Base-by-base conservation (phyloP, 2,113 vertebrate species). In the Himantopus leucocephalus region DNA sequence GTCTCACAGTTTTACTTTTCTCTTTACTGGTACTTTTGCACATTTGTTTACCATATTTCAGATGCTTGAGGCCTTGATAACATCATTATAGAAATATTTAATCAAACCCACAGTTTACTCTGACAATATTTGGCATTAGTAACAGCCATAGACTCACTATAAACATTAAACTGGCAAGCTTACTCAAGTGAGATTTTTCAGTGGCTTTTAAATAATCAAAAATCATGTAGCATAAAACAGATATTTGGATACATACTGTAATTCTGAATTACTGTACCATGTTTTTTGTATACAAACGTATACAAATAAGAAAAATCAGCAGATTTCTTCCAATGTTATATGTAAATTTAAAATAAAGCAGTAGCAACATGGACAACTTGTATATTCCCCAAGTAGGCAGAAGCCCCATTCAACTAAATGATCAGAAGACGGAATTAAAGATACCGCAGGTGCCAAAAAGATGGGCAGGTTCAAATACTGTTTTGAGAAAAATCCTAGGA, bases 61-160 rank as follows among this genome's bases (percentile, higher is more conserved):
- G 88, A 94, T 84, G 64, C 77, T 74, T 30, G 29, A 91, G 66
- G 80, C 91, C 39, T 84, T 85, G 79, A 94, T 39, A 94, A 70
- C 83, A 94, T 91, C 80, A 85, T 95, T 92, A 95, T 41, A 58
- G 70, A 91, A 81, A 84, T 39, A 81, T 90, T 97, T 94, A 96
- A 91, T 89, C 73, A 74, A 91, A 70, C 35, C 80, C 90, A 84
- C 63, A 92, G 91, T 91, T 96, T 60, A 96, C 22, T 89, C 83
- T 90, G 73, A 93, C 76, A 96, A 94, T 75, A 93, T 87, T 59
- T 93, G 88, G 67, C 86, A 88, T 87, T 77, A 81, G 45, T 70
- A 94, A 83, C 92, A 93, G 83, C 76, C 79, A 58, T 88, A 45
- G 92, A 80, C 35, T 74, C 89, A 74, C 66, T 86, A 55, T 23